Conservation (phyloP, 2,888 invertebrate genomes). For the Dastarcus helophoroides region DNA sequence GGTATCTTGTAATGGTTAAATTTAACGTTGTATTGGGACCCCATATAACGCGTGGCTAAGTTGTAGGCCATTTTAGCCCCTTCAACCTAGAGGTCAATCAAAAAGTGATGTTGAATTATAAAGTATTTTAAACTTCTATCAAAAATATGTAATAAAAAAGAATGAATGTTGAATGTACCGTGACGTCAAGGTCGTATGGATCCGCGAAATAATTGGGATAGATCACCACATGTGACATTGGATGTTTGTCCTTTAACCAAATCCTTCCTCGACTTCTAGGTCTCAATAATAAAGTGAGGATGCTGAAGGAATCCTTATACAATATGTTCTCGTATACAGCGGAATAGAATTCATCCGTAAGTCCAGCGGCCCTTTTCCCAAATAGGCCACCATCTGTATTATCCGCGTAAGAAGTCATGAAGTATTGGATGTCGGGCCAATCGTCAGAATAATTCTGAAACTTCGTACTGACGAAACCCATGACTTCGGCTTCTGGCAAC, state of each 20-base stretch:
- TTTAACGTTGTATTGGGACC: conserved; percentile 49
- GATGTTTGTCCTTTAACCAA: conserved; percentile 54
- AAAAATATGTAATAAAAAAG: no score
- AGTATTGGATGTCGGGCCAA: conserved; percentile 70
- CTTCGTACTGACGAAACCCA: conserved; percentile 67
- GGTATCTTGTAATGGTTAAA: conserved; percentile 54
- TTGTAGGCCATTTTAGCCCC: conserved; percentile 58
- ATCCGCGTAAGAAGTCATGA: conserved; percentile 59
- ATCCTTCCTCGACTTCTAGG: conserved; percentile 62
- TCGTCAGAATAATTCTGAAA: conserved; percentile 54
- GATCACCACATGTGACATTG: conserved; percentile 66
- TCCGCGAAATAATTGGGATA: conserved; percentile 77
- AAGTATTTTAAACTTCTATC: no score
- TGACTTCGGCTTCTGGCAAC: conserved; percentile 64
- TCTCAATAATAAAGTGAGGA: conserved; percentile 58
- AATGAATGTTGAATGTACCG: no score
- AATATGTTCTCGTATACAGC: conserved; percentile 59
- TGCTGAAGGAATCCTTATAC: conserved; percentile 55
- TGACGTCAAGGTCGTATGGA: conserved; percentile 55
- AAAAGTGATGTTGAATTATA: background rate
- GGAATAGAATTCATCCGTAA: conserved; percentile 55
- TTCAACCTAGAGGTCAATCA: conserved; percentile 47
- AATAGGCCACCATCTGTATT: conserved; percentile 69
- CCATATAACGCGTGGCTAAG: conserved; percentile 44
- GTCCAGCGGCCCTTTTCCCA: conserved; percentile 54